Evolutionary conservation across 2,113 vertebrate genomes (phyloP), one percentile per base, ranked within the genome.

Genomic region (Pseudorectes ferrugineus): DNA sequence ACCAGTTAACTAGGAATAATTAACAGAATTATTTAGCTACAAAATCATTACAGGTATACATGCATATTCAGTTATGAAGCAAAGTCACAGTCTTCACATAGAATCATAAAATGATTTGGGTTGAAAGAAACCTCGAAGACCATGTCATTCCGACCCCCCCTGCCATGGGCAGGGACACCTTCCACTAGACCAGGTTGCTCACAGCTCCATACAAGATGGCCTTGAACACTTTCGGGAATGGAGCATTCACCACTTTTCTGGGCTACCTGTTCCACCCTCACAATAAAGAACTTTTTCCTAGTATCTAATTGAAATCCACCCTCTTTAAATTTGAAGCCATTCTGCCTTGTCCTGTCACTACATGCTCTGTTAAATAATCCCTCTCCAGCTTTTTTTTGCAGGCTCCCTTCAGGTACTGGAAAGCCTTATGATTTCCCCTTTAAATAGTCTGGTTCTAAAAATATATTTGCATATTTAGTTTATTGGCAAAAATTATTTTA

Each of bases 131-230:
- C 9, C 19, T 45, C 51, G n/a, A 73, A 66, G 26, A 35, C 11
- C 3, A 49, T 16, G 14, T 22, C 12, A 3, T 65, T 66, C 36
- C 15, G 66, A 5, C 0, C 4, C 22, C 31, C 22, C 6, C 8
- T 38, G 12, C 28, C 4, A 59, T 8, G 7, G 45, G 36, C 62
- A 77, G 54, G 8, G n/a, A 20, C 23, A n/a, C 38, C 23, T 54
- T 70, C 15, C 46, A 54, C 55, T 28, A 45, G 10, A 45, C 18
- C 3, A 38, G 28, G 18, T 4, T 61, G n/a, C 73, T 52, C 54
- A 61, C 14, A 61, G 19, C 38, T 52, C 54, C 54, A 52, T 29
- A 12, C 33, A 45, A 36, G 40, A 45, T n/a, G 12, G 12, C 23
- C n/a, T 70, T 52, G 23, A 61, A 59, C 10, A n/a, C 15, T 51